phyloP scores from a whole-genome alignment of 23 tunicate species.

The Styela clava region DNA sequence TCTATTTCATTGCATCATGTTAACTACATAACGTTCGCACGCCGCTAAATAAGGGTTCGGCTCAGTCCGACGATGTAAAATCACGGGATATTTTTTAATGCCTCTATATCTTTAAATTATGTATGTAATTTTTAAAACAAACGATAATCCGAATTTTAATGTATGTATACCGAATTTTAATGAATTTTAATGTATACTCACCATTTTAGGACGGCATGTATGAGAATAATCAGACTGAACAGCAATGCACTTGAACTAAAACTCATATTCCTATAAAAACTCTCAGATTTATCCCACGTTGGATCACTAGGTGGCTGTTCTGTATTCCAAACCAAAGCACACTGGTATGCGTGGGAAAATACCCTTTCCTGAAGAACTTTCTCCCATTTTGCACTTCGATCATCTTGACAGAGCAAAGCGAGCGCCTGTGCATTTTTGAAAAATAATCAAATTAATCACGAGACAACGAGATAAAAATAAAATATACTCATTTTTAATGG shows the following conservation, averaged over 20 bases:
- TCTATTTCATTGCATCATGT: not conserved
- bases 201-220: slow-evolving; percentile 85
- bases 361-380: slow-evolving; percentile 31
- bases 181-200: slow-evolving; percentile 15
- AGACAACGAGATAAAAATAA: no score
- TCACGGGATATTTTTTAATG: no score
- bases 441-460: not conserved
- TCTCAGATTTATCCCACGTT: slow-evolving; percentile 87
- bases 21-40: no score
- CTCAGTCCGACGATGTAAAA: no score
- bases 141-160: no score
- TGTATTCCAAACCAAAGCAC: slow-evolving; percentile 69
- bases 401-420: slow-evolving; percentile 80
- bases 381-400: slow-evolving; percentile 54
- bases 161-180: not conserved
- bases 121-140: no score
- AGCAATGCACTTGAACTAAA: slow-evolving; percentile 94
- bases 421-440: slow-evolving; percentile 66
- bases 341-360: slow-evolving; percentile 62
- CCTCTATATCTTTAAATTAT: no score
- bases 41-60: no score
- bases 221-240: slow-evolving; percentile 77
- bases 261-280: slow-evolving; percentile 94
- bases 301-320: slow-evolving; percentile 89
- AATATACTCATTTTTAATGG: no score